These are phyloP conservation scores for Astyanax mexicanus DNA, from an alignment of 2,797 vertebrate genomes.

Conservation along the genomic window DNA sequence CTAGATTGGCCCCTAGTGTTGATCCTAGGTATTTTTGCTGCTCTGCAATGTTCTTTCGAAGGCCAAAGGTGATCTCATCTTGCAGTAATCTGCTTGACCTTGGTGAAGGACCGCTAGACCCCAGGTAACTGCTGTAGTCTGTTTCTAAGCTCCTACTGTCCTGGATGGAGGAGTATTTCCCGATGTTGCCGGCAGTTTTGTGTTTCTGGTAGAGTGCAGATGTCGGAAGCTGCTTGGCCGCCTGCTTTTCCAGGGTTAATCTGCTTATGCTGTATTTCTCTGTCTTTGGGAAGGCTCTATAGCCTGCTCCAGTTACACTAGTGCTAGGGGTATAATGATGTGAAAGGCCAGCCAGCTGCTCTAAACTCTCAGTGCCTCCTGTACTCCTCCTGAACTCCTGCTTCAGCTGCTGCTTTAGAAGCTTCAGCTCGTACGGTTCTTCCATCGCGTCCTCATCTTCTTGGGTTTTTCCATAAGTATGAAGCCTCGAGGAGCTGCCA, in stretches of 20 bases:
- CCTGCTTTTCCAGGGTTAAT: slow-evolving; percentile 97
- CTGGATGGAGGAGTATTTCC: slow-evolving; percentile 92
- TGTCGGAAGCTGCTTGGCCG: slow-evolving; percentile 94
- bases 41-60: slow-evolving; percentile 97
- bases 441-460: slow-evolving; percentile 97
- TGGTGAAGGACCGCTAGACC: slow-evolving; percentile 86
- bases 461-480: slow-evolving; percentile 89
- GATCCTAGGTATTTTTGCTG: slow-evolving; percentile 96
- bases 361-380: slow-evolving; percentile 85
- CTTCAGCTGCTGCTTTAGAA: slow-evolving; percentile 97
- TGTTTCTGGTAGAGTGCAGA: slow-evolving; percentile 97
- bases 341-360: slow-evolving; percentile 90
- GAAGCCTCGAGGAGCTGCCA: slow-evolving; percentile 89
- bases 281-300: slow-evolving; percentile 92
- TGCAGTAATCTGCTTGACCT: slow-evolving; percentile 94
- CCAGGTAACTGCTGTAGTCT: slow-evolving; percentile 91
- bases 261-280: slow-evolving; percentile 98
- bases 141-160: slow-evolving; percentile 92
- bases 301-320: slow-evolving; percentile 79
- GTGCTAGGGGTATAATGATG: slow-evolving; percentile 89
- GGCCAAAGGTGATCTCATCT: slow-evolving; percentile 96
- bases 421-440: slow-evolving; percentile 96
- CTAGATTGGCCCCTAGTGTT: slow-evolving; percentile 86
- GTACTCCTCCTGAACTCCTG: slow-evolving; percentile 97
- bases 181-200: slow-evolving; percentile 91